Conservation (phyloP, 2,888 invertebrate species). For the Drosophila hamatofila region DNA sequence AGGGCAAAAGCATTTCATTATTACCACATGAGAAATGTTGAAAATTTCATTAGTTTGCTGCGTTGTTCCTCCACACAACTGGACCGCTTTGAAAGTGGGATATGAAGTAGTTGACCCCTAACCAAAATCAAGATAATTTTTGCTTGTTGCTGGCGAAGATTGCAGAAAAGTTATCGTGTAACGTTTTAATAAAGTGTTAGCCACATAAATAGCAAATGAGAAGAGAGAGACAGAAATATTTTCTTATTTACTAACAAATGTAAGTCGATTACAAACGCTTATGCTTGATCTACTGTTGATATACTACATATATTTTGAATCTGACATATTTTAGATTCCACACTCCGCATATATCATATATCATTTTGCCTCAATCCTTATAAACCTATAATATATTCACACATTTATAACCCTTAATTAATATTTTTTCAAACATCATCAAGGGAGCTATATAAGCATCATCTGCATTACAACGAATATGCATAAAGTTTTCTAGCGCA, state of each 20-base stretch:
- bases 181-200: conserved; percentile 9
- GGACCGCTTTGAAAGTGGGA: background rate
- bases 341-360: no score
- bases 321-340: no score
- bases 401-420: background rate
- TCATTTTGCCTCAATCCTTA: no score
- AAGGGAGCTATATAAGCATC: background rate
- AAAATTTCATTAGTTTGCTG: conserved; percentile 73
- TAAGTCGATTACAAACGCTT: background rate
- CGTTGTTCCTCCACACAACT: conserved; percentile 31
- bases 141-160: background rate
- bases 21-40: conserved; percentile 70
- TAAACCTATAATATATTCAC: background rate
- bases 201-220: background rate
- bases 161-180: background rate
- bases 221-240: background rate
- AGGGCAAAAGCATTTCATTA: conserved; percentile 71
- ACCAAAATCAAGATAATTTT: conserved; percentile 7
- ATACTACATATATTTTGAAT: background rate
- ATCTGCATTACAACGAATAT: conserved; percentile 23
- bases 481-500: conserved; percentile 20
- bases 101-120: conserved; percentile 2
- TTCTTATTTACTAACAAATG: background rate
- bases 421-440: conserved; percentile 9
- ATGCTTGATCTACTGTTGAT: no score